Evolutionary conservation across 2,888 invertebrate genomes (phyloP), one percentile per base, ranked within the genome.

Genomic region (Plagodis pulveraria): DNA sequence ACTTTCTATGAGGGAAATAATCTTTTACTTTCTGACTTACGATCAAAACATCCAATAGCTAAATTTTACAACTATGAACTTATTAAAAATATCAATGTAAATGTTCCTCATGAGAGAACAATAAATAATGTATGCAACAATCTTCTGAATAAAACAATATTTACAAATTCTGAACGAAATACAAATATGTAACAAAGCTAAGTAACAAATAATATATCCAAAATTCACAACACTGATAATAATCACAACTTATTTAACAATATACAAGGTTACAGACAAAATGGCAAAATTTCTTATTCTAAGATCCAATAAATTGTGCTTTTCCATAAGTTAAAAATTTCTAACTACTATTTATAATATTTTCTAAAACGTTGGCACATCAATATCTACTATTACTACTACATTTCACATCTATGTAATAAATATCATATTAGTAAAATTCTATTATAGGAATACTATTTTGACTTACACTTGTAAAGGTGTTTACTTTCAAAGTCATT

Each of bases 1-100:
- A 87, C 92, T 78, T 84, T 87, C 91, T 91, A 91, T 87, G 73
- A 80, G 87, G 80, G 72, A 78, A 77, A 69, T 69, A 58, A 67
- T 62, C 22, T 22, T 22, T 22, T 9, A 49, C 66, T 60, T 65
- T 49, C 60, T 53, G 41, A 63, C 61, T 65, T 63, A 65, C 8
- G 33, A 58, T 65, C 65, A 63, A 67, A 67, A 63, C 68, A 53
- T 32, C 9, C 9, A 6, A 47, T 43, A 46, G 22, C 38, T 51
- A 33, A 12, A 43, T 50, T 34, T 42, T 34, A 34, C 5, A 50
- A 12, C 11, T 34, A 41, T 11, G 65, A 62, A 54, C 22, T 12
- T 11, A 46, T 45, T 38, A 11, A 46, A 53, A 53, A 36, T 11
- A 32, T 50, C 6, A 50, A 35, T 43, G 9, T 6, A 35, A 50